These are phyloP conservation scores for Camelus bactrianus DNA, from an alignment of 2,113 vertebrate genomes.

Conservation along the genomic window DNA sequence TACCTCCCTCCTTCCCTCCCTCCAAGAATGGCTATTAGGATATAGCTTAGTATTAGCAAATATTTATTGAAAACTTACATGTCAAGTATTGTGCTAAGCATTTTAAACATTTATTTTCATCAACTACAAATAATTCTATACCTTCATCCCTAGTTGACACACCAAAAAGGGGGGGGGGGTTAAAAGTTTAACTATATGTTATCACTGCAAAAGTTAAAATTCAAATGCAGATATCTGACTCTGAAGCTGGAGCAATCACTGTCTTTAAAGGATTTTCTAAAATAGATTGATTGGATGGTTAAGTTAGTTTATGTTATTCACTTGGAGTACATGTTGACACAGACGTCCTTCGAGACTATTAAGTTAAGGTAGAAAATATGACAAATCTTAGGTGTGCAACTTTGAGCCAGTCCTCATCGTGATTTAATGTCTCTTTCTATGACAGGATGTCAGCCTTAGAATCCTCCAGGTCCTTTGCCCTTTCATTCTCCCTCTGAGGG, in stretches of 20 bases:
- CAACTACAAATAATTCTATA: slow-evolving; percentile 3
- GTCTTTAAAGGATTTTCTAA: neutral
- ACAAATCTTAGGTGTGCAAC: neutral
- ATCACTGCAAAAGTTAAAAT: neutral
- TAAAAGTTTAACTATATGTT: neutral
- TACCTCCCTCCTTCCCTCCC: neutral
- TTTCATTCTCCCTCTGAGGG: neutral
- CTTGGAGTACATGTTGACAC: slow-evolving; percentile 7
- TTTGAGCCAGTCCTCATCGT: neutral
- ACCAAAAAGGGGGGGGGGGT: neutral
- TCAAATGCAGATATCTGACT: neutral
- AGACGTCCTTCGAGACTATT: neutral
- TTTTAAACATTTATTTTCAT: slow-evolving; percentile 34
- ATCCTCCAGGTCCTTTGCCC: neutral
- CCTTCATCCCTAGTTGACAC: neutral
- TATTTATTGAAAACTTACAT: neutral
- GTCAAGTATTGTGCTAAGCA: neutral
- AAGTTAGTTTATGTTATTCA: neutral
- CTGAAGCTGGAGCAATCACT: neutral
- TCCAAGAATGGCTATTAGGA: neutral
- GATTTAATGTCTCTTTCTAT: neutral
- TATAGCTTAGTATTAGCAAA: neutral
- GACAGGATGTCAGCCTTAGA: neutral
- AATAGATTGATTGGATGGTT: neutral
- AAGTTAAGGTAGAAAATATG: neutral